Percentiles rank a stretch among this genome's conserved stretches.
These are phyloP conservation scores for Lophura nycthemera DNA, from an alignment of 2,113 vertebrate species.

Conservation along the genomic window DNA sequence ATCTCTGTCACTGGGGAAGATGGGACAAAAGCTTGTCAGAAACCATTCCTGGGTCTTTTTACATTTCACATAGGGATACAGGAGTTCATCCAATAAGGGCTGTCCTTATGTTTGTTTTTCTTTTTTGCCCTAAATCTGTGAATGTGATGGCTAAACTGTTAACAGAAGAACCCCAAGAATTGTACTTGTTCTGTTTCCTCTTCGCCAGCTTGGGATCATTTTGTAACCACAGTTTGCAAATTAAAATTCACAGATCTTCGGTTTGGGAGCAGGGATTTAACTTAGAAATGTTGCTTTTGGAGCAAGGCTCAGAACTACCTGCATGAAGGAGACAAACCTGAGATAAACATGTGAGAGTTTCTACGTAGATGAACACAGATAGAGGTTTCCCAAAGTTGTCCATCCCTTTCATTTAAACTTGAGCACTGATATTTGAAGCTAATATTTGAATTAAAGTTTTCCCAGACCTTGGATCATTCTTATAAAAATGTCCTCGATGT, in stretches of 20 bases:
- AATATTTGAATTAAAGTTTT: neutral
- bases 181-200: neutral
- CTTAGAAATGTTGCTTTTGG: neutral
- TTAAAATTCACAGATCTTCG: neutral
- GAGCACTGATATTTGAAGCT: neutral
- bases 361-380: too few relatives aligned
- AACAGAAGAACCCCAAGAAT: neutral
- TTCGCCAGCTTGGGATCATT: neutral
- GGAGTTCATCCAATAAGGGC: neutral
- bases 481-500: neutral
- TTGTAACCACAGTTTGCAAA: neutral
- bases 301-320: neutral
- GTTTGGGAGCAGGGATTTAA: neutral
- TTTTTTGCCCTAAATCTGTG: neutral
- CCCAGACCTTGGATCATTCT: neutral
- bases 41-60: neutral
- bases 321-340: neutral
- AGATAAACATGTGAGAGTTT: neutral
- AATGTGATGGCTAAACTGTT: neutral
- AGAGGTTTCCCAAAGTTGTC: neutral
- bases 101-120: neutral
- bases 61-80: neutral
- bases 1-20: neutral
- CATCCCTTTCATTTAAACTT: neutral
- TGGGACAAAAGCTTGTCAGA: neutral